Base-by-base conservation (phyloP, 2,888 invertebrate species). In the Synergus gifuensis region DNA sequence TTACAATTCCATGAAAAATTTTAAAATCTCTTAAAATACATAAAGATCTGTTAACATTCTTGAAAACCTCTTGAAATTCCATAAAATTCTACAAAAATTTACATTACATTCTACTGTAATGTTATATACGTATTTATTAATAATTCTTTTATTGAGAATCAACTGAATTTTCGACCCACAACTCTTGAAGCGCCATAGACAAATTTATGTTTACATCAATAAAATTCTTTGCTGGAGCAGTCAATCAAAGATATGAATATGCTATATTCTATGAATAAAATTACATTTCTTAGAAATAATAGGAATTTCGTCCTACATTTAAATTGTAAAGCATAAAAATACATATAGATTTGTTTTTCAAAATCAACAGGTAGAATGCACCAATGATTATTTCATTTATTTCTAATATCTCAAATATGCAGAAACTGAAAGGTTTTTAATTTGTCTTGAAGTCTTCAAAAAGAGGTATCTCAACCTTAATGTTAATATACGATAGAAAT, bases 191-290 rank as follows among this genome's bases (percentile, higher is more conserved):
- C 14, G 16, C 14, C 16, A 7, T 40, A 36, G 8, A 64, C 11
- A 36, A 40, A 64, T n/a, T 36, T 64, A 64, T 14, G n/a, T n/a
- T 40, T 40, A 64, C 5, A 64, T 40, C 14, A 9, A 64, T 9
- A 16, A 40, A 64, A 18, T 11, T 60, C 58, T 60, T 60, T n/a
- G n/a, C 40, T 36, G 40, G n/a, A 64, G 64, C 40, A 40, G 16
- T 64, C 16, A 44, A 67, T 44, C 22, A 18, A 44, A 44, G 42
- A 22, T 22, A 18, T 44, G 67, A 28, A 4, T 12, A 44, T 18
- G 22, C 44, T 42, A 67, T 67, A n/a, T 12, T 22, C 22, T 67
- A 66, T 42, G n/a, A n/a, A 14, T 67, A 67, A 67, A 67, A 18
- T 42, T 67, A 67, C 14, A 44, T 18, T 67, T 44, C 67, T 67